Conservation (phyloP, 2,888 invertebrate species). For the Netelia inedita region DNA sequence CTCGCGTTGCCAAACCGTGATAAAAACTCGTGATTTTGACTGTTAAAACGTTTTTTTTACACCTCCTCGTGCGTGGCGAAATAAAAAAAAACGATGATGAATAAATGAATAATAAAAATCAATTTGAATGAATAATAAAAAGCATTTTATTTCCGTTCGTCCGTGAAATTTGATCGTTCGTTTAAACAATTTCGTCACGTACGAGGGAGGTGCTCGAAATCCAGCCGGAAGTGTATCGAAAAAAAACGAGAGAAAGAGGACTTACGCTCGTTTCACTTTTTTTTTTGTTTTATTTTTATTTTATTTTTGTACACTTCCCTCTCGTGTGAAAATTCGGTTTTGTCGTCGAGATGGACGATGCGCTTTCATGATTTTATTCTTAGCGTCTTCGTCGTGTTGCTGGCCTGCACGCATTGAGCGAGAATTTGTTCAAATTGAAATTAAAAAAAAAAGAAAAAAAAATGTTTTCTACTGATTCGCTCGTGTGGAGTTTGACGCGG, state of each 20-base stretch:
- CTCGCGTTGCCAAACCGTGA: not conserved
- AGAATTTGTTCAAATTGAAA: no score
- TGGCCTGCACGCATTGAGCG: not conserved
- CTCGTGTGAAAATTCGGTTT: not conserved
- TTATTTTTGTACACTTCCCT: not conserved
- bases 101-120: not conserved
- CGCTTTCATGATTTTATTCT: not conserved
- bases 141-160: not conserved
- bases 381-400: not conserved
- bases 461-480: conserved; percentile 23
- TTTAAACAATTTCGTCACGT: no score
- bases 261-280: not conserved
- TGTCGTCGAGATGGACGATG: not conserved
- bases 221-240: not conserved
- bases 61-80: not conserved
- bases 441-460: not conserved
- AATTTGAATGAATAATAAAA: not conserved
- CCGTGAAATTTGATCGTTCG: not conserved
- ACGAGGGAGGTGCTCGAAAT: not conserved
- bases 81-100: not conserved
- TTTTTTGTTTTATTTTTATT: not conserved
- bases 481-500: conserved; percentile 20
- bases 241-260: no score
- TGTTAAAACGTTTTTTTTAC: not conserved
- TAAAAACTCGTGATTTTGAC: not conserved